Base-by-base conservation (phyloP, 2,113 vertebrate species). In the Macroglossus sobrinus region DNA sequence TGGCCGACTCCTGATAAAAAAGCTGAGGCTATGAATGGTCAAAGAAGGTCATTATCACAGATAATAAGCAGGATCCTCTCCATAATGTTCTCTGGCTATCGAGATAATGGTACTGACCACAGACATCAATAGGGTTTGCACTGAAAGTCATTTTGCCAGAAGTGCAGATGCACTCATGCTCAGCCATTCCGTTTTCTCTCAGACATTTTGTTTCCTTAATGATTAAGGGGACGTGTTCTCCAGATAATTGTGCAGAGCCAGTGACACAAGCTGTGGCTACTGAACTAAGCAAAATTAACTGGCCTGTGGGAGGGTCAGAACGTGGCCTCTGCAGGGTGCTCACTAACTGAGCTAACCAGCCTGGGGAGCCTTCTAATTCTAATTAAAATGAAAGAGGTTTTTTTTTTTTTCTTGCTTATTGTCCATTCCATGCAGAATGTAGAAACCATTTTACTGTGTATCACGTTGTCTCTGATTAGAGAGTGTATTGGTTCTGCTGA, bases 301-400 rank as follows among this genome's bases (percentile, higher is more conserved):
- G 81, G 55, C 74, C 86, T 2, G 0, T 53, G 57, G 26, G 68
- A 93, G 59, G 75, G 50, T 92, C 94, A 63, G 59, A 79, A 57
- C 3, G 1, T 21, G 24, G 50, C 26, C 28, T 64, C 91, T 24
- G 61, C 59, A n/a, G 80, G 84, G 35, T 18, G 45, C 50, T 69
- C 30, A 18, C 95, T 76, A 71, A 69, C 68, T 74, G 47, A 22
- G 78, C 33, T 81, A 50, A 87, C 64, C 89, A 82, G 90, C 43
- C 57, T 45, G 28, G n/a, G 59, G 57, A 84, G 69, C 2, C 84
- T 80, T 85, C 75, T 57, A 64, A 78, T 59, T 92, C 94, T 88
- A 90, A 96, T 87, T 84, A 97, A 96, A 95, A 84, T 87, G 76
- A 66, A 50, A 50, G 76, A 92, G 72, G 43, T 15, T 55, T 40